These are phyloP conservation scores for Erebia epiphron DNA, from an alignment of 2,888 invertebrate genomes.

Conservation along the genomic window DNA sequence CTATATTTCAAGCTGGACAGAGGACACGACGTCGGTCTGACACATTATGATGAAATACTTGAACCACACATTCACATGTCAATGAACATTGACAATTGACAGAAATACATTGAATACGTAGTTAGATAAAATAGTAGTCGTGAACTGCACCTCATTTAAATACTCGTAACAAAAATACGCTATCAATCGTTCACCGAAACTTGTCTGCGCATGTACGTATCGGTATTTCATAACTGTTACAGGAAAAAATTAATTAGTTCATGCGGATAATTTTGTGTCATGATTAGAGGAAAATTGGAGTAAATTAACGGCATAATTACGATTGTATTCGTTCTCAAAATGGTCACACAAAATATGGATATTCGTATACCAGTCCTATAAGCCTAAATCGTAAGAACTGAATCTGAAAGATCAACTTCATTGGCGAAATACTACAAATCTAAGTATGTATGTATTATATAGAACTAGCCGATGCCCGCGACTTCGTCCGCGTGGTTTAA, in stretches of 20 bases:
- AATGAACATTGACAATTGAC: constrained; percentile 35
- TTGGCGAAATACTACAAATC: no score
- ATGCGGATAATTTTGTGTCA: not conserved
- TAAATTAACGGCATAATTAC: not conserved
- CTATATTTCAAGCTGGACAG: constrained; percentile 11
- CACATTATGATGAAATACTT: constrained; percentile 22
- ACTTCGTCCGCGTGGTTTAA: no score
- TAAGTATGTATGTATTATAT: no score
- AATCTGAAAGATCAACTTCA: no score
- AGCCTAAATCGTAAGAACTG: no score
- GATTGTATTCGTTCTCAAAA: no score
- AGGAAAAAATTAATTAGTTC: constrained; percentile 14
- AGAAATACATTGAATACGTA: constrained; percentile 26
- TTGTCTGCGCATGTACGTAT: not conserved
- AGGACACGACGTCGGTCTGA: constrained; percentile 16
- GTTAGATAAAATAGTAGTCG: constrained; percentile 34
- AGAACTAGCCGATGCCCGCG: no score
- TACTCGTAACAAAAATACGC: constrained; percentile 35
- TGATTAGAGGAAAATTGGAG: constrained; percentile 1
- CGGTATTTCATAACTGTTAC: constrained; percentile 1
- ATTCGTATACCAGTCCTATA: no score
- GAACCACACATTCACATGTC: constrained; percentile 31
- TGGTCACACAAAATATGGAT: no score
- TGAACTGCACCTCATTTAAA: constrained; percentile 39
- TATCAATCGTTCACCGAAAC: constrained; percentile 37